These are phyloP conservation scores for Drosophila ohnishii DNA, from an alignment of 1,140 invertebrate genomes.

Conservation along the genomic window DNA sequence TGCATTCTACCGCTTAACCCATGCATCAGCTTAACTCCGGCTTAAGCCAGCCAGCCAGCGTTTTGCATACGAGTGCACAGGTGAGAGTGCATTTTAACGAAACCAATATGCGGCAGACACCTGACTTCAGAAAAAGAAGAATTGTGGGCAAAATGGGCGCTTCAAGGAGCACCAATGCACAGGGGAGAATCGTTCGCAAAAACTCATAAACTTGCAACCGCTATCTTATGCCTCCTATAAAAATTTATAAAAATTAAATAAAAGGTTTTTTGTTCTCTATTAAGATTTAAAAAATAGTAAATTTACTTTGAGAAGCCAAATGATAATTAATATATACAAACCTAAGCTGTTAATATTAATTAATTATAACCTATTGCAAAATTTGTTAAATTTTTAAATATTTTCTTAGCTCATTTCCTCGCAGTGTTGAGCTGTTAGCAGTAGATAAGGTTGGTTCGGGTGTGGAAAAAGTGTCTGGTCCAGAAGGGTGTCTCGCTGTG, in stretches of 20 bases:
- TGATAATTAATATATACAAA: no score
- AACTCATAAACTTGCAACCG: background rate
- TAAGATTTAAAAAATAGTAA: background rate
- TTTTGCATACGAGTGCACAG: slow-evolving; percentile 51
- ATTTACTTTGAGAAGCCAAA: background rate
- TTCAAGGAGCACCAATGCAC: slow-evolving; percentile 16
- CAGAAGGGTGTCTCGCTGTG: slow-evolving; percentile 44
- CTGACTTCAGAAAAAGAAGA: slow-evolving; percentile 61
- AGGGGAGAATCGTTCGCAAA: background rate
- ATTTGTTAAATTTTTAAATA: background rate
- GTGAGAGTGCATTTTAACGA: slow-evolving; percentile 70
- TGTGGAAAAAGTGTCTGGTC: slow-evolving; percentile 44
- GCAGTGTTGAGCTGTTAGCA: slow-evolving; percentile 15
- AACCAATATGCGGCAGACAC: slow-evolving; percentile 78
- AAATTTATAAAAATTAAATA: no score
- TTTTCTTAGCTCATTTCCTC: background rate
- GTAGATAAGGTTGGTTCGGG: slow-evolving; percentile 23
- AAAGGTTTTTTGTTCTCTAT: background rate
- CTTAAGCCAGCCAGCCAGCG: slow-evolving; percentile 53
- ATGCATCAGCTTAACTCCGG: slow-evolving; percentile 74
- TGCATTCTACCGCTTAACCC: slow-evolving; percentile 78
- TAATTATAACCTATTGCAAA: background rate
- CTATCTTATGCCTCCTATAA: no score
- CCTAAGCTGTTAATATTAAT: background rate
- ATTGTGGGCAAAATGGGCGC: slow-evolving; percentile 29